Evolutionary conservation across 2,113 vertebrate genomes (phyloP), one percentile per base, ranked within the genome.

Genomic region (Sylvilagus bachmani): DNA sequence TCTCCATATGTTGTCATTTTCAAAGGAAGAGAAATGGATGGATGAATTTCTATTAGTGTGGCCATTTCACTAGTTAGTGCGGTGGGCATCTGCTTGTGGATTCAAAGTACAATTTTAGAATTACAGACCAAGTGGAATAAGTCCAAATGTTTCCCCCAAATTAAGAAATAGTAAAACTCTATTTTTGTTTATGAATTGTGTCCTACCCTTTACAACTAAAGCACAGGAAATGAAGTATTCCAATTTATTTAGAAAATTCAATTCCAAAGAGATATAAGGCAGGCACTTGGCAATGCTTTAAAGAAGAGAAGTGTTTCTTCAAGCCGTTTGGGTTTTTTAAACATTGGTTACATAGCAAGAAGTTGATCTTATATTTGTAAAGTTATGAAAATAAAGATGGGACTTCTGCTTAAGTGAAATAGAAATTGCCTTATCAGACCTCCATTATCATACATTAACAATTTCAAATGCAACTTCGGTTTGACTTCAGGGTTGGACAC

Each of bases 401-500:
- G n/a, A 36, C 33, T 91, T 91, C 38, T 61, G 31, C 86, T 38
- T 51, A 86, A 96, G 86, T 64, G 1, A 95, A 93, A 55, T 9
- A 95, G 51, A 86, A 92, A 85, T 13, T 81, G n/a, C 19, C 53
- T 38, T 75, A 19, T 14, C 83, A 94, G 33, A 66, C 10, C 67
- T 69, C 36, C 55, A 91, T 74, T 74, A 74, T 0, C 70, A 13
- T 7, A 73, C 3, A 22, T 58, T 11, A 91, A 77, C 31, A 90
- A 88, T 80, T 86, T 93, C 61, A 89, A 86, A 80, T 51, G 19
- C 62, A 94, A 90, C 5, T 90, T 91, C 25, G 51, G 19, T 89
- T 89, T 61, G 70, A 75, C 79, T 70, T 93, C 84, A 95, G 89
- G 66, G 53, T 67, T 93, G 61, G 55, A 67, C 84, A 78, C 29